Base-by-base conservation (phyloP, 2,888 invertebrate genomes). In the Melolontha melolontha region DNA sequence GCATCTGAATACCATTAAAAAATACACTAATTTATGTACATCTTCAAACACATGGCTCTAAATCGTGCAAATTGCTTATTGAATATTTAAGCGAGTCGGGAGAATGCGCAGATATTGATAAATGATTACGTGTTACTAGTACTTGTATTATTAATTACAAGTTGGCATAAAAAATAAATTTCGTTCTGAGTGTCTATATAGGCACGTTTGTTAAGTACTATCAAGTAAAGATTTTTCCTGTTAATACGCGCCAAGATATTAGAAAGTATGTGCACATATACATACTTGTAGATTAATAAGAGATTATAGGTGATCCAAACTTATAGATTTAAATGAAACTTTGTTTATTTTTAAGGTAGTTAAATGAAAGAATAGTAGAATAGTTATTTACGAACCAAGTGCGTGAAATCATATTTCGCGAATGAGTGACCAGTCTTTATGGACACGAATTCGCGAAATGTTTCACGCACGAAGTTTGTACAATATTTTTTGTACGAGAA, bases 81-180 rank as follows among this genome's bases (percentile, higher is more conserved):
- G 44, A 62, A 47, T 42, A 42, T 22, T 57, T 49, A 62, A 29
- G 12, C 5, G 34, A 27, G 17, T 34, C 54, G 34, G 14, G 59
- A 62, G 47, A 62, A 34, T 34, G 17, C 27, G 29, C n/a, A 59
- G 66, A 40, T 59, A 62, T 34, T 67, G 62, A 62, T 67, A 67
- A 67, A 67, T 67, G 50, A 52, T 67, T 67, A 51, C 42, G 59
- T 67, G 51, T 59, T 50, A 67, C 62, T 52, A 51, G 62, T 59
- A 42, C 51, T 67, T 67, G 59, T 59, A 42, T 50, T 57, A 67
- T 67, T 62, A 67, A 67, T 67, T 66, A 40, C 57, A 41, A 29
- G 40, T 7, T 42, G 4, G 10, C 16, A 42, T 16, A 42, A 65
- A 65, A 57, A 54, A 65, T n/a, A 44, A 17, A 47, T 47, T 34